These are phyloP conservation scores for Trinorchestia longiramus DNA, from an alignment of 1,140 invertebrate genomes.

Conservation along the genomic window DNA sequence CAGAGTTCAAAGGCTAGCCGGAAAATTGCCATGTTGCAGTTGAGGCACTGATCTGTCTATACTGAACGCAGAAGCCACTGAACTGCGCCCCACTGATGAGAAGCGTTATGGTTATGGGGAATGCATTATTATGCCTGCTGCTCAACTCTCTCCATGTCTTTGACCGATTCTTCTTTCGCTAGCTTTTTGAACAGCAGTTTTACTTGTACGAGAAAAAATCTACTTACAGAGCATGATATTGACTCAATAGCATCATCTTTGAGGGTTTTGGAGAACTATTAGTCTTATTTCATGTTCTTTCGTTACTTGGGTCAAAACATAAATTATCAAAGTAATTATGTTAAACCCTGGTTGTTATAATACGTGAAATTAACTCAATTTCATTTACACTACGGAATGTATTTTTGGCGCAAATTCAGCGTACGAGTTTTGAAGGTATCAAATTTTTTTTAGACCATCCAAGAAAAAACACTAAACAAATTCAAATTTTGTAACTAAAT, in stretches of 20 bases:
- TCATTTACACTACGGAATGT: background rate
- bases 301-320: background rate
- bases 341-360: background rate
- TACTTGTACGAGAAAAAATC: background rate
- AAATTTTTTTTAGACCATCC: too few relatives aligned
- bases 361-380: background rate
- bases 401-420: too few relatives aligned
- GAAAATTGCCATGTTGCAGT: background rate
- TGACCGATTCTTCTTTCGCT: background rate
- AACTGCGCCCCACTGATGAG: background rate
- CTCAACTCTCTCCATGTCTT: background rate
- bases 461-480: too few relatives aligned
- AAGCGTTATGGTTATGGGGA: slow-evolving; percentile 13
- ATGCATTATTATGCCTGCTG: slow-evolving; percentile 14
- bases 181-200: background rate
- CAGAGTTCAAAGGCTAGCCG: background rate
- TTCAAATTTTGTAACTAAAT: too few relatives aligned
- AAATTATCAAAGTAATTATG: background rate
- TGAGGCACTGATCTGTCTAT: background rate
- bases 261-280: background rate
- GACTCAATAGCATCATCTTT: background rate
- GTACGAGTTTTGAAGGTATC: too few relatives aligned
- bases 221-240: background rate
- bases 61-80: background rate
- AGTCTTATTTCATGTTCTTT: background rate